Percentiles rank a stretch among this genome's conserved stretches.
Evolutionary conservation across 2,888 invertebrate genomes (phyloP).

Genomic region (Toxonevra muliebris): DNA sequence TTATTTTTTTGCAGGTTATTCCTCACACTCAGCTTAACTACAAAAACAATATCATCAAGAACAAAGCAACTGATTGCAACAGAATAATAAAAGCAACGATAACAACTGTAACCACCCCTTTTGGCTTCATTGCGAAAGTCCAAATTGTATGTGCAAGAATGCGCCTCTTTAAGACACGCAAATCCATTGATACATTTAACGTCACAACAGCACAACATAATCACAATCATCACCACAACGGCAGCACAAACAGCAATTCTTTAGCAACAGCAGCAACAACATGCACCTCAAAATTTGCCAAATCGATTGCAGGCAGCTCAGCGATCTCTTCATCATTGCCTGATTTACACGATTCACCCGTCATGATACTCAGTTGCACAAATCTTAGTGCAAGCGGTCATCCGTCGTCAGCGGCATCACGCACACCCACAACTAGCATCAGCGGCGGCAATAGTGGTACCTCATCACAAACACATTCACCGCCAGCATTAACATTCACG

Average conservation of each 20-base stretch:
- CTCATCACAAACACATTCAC: constrained; percentile 46
- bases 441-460: constrained; percentile 34
- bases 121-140: too few relatives aligned
- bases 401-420: constrained; percentile 38
- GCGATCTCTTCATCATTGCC: constrained; percentile 62
- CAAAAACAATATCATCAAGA: too few relatives aligned
- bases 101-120: too few relatives aligned
- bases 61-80: too few relatives aligned
- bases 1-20: too few relatives aligned
- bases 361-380: constrained; percentile 64
- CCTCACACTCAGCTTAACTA: too few relatives aligned
- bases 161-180: constrained; percentile 65
- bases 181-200: constrained; percentile 62
- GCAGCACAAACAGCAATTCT: constrained; percentile 37
- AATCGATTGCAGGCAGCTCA: constrained; percentile 52
- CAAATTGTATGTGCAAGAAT: constrained; percentile 43
- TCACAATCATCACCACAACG: constrained; percentile 50
- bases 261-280: constrained; percentile 42
- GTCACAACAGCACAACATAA: constrained; percentile 42
- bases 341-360: constrained; percentile 62
- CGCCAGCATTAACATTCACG: constrained; percentile 37
- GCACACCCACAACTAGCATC: constrained; percentile 34
- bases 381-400: constrained; percentile 54
- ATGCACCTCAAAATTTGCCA: constrained; percentile 53
- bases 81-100: too few relatives aligned